These are phyloP conservation scores for Drosophila neocordata DNA, from an alignment of 1,140 invertebrate species.

Conservation along the genomic window DNA sequence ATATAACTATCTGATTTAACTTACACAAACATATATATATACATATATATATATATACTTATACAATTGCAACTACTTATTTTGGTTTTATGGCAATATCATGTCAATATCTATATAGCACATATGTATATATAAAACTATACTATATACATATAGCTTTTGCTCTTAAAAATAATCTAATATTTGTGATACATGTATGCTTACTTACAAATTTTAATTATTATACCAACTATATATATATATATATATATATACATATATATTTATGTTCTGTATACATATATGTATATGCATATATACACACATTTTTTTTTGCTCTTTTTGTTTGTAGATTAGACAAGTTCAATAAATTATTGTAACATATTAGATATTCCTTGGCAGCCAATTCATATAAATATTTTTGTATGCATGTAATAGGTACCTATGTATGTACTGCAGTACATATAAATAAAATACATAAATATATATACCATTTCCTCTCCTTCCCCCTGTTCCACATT, in stretches of 20 bases:
- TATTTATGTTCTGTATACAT: background rate
- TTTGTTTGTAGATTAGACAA: slow-evolving; percentile 46
- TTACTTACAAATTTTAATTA: slow-evolving; percentile 34
- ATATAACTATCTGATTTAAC: background rate
- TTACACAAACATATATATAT: background rate
- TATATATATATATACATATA: slow-evolving; percentile 7
- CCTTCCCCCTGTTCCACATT: background rate
- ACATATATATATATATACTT: slow-evolving; percentile 2
- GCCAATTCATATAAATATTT: slow-evolving; percentile 53
- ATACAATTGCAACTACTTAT: background rate
- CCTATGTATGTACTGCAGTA: background rate
- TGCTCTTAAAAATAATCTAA: slow-evolving; percentile 15
- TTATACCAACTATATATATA: slow-evolving; percentile 3
- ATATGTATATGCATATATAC: background rate
- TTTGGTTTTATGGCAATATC: slow-evolving; percentile 25
- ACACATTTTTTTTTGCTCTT: slow-evolving; percentile 31
- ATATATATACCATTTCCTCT: background rate
- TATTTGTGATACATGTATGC: slow-evolving; percentile 71
- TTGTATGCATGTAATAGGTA: slow-evolving; percentile 51
- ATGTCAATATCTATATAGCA: slow-evolving; percentile 47
- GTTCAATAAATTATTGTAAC: slow-evolving; percentile 61
- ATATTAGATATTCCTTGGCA: slow-evolving; percentile 66
- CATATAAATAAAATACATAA: slow-evolving; percentile 18
- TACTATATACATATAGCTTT: slow-evolving; percentile 39
- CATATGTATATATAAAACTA: slow-evolving; percentile 23